Percentiles rank a stretch among this genome's conserved stretches.
phyloP scores from a whole-genome alignment of 2,797 vertebrate species.

The Artibeus jamaicensis region DNA sequence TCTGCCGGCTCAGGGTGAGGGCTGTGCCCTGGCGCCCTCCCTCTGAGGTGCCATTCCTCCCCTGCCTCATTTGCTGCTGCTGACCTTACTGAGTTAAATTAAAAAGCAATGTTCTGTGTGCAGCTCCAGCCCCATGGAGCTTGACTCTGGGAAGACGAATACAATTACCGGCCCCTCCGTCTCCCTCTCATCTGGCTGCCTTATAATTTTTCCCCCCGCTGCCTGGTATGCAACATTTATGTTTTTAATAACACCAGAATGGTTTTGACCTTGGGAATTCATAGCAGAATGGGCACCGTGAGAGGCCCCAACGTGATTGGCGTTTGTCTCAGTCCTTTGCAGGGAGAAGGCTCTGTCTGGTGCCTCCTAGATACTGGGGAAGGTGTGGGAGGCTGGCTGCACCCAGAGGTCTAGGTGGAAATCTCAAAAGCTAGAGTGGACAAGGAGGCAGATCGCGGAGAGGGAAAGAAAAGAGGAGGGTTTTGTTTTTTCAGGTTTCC shows the following conservation, averaged over 20 bases:
- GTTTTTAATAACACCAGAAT: slow-evolving; percentile 83
- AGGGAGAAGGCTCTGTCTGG: slow-evolving; percentile 29
- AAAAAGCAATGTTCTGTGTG: slow-evolving; percentile 84
- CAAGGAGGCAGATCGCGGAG: not conserved
- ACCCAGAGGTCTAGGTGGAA: not conserved
- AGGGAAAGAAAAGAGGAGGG: not conserved
- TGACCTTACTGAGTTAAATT: slow-evolving; percentile 85
- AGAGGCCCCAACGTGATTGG: slow-evolving; percentile 58
- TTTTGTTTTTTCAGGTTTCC: slow-evolving; percentile 25
- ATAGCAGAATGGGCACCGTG: slow-evolving; percentile 71
- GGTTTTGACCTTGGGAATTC: slow-evolving; percentile 83
- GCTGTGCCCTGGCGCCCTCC: not conserved
- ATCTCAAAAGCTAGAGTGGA: not conserved
- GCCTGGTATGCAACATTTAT: slow-evolving; percentile 82
- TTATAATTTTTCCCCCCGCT: slow-evolving; percentile 74
- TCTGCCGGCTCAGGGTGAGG: not conserved
- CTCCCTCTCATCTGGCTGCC: slow-evolving; percentile 67
- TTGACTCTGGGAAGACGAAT: slow-evolving; percentile 75
- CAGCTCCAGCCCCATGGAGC: slow-evolving; percentile 80
- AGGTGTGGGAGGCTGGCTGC: not conserved
- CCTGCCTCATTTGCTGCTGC: slow-evolving; percentile 78
- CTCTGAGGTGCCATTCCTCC: slow-evolving; percentile 50
- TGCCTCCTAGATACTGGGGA: not conserved
- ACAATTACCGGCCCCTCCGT: slow-evolving; percentile 76
- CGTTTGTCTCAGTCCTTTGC: slow-evolving; percentile 64